Percentiles rank a stretch among this genome's conserved stretches.
Evolutionary conservation across 1,140 invertebrate species (phyloP).

Genomic region (Magallana ariakensis): DNA sequence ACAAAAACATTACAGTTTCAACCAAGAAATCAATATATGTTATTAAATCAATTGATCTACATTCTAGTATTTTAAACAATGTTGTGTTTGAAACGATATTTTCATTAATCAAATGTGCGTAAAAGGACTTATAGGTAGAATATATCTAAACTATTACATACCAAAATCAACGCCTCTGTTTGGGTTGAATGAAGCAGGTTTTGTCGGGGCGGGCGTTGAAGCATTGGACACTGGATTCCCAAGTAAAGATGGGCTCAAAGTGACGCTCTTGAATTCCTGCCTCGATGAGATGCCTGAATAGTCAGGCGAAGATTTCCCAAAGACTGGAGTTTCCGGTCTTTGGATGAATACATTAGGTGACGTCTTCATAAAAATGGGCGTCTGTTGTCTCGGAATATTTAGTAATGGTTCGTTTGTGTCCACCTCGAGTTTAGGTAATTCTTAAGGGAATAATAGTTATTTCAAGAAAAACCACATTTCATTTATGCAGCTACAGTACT

Average conservation of each 20-base stretch:
- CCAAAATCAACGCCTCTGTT: neutral
- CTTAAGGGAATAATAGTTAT: no score
- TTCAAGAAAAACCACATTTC: no score
- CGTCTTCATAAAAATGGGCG: neutral
- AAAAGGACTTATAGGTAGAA: no score
- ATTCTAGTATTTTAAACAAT: no score
- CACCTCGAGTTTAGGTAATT: no score
- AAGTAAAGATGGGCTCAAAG: neutral
- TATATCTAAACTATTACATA: neutral
- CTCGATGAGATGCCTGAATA: neutral
- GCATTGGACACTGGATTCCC: neutral
- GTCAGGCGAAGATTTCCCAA: neutral
- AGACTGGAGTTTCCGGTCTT: neutral
- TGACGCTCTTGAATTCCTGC: neutral
- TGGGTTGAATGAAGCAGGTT: neutral
- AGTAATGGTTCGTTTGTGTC: neutral
- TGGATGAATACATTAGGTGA: neutral
- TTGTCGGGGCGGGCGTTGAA: neutral
- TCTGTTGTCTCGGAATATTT: neutral
- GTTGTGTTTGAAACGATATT: no score
- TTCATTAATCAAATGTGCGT: no score
- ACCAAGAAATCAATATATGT: no score
- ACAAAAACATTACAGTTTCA: no score
- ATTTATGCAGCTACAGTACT: no score
- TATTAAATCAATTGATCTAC: no score